A percentile compares a stretch with the other conserved stretches of the same genome.
Evolutionary conservation across 2,113 vertebrate genomes (phyloP).

Genomic region (Ceratotherium simum): DNA sequence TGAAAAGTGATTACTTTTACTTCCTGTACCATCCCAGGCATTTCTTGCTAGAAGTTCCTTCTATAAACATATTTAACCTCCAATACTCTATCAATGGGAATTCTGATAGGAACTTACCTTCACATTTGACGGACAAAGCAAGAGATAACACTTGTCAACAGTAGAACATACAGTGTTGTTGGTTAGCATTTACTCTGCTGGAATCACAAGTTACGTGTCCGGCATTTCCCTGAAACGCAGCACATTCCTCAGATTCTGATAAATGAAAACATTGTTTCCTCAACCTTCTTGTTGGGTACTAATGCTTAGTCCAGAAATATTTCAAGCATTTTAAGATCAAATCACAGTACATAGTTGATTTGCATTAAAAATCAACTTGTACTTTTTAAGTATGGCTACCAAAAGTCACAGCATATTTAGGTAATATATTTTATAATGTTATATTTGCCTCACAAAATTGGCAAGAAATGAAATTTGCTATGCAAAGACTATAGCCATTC

Average conservation of each 20-base stretch:
- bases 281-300: neutral
- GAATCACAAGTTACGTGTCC: neutral
- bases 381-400: neutral
- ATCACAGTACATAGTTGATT: neutral
- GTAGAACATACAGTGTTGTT: neutral
- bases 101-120: constrained; percentile 19
- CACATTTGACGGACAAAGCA: neutral
- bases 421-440: constrained; percentile 8
- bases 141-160: neutral
- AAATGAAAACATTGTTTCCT: neutral
- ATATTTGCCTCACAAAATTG: neutral
- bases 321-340: neutral
- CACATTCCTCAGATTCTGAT: neutral
- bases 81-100: neutral
- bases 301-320: constrained; percentile 38
- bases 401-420: neutral
- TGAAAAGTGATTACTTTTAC: constrained; percentile 49
- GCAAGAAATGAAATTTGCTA: neutral
- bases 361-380: neutral
- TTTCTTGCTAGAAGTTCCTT: constrained; percentile 26
- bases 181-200: neutral
- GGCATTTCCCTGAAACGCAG: constrained; percentile 14
- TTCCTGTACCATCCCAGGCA: constrained; percentile 12
- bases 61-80: neutral
- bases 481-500: neutral